A percentile compares a stretch with the other conserved stretches of the same genome.
phyloP scores from a whole-genome alignment of 1,140 invertebrate species.

The Cotesia chilonis region DNA sequence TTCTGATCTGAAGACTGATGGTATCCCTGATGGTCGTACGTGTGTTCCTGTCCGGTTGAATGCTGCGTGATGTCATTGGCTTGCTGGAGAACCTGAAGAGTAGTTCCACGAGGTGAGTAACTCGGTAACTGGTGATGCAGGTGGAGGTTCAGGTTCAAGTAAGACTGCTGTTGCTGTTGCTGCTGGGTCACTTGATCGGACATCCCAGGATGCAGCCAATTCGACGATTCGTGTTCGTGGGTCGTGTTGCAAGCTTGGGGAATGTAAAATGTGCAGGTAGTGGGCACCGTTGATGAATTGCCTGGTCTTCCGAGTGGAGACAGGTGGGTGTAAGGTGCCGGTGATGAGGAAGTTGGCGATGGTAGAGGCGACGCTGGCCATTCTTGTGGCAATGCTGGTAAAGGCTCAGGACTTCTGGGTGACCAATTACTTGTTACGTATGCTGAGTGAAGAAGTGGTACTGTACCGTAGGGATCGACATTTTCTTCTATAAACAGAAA shows the following conservation, averaged over 20 bases:
- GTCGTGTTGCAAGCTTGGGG: constrained; percentile 50
- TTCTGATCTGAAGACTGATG: constrained; percentile 40
- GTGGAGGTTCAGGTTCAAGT: constrained; percentile 62
- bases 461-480: constrained; percentile 58
- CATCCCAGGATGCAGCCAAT: constrained; percentile 58
- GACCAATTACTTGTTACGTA: constrained; percentile 61
- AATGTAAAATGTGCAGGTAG: constrained; percentile 56
- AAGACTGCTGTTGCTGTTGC: constrained; percentile 56
- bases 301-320: constrained; percentile 43
- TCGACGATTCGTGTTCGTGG: constrained; percentile 54
- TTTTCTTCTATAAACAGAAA: constrained; percentile 50
- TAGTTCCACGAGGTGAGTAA: constrained; percentile 33
- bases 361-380: constrained; percentile 60
- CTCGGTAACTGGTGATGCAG: constrained; percentile 62
- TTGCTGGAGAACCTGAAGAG: constrained; percentile 41
- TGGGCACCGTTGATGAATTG: constrained; percentile 45
- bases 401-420: constrained; percentile 58
- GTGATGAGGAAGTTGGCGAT: constrained; percentile 55
- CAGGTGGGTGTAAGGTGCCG: constrained; percentile 47
- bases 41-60: constrained; percentile 14
- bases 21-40: constrained; percentile 45
- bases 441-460: constrained; percentile 60
- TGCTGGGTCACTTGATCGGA: constrained; percentile 54
- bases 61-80: constrained; percentile 12
- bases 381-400: constrained; percentile 52